Percentiles rank a stretch among this genome's conserved stretches.
Conservation (phyloP, 1,140 invertebrate species). For the Cotesia vestalis region DNA sequence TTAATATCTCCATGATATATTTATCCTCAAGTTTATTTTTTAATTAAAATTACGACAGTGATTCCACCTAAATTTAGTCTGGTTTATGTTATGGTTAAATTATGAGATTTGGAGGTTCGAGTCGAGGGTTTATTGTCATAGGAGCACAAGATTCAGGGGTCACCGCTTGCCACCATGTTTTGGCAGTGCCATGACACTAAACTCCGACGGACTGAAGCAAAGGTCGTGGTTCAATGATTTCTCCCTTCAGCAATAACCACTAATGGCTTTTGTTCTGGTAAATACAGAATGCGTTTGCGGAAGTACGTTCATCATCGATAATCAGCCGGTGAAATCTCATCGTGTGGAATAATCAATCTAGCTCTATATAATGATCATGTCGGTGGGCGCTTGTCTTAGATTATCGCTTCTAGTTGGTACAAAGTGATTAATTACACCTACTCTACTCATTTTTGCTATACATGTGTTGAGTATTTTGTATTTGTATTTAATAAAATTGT, state of each 20-base stretch:
- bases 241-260: slow-evolving; percentile 37
- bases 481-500: too few relatives aligned
- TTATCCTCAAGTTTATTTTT: slow-evolving; percentile 43
- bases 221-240: slow-evolving; percentile 32
- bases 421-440: too few relatives aligned
- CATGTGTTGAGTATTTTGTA: too few relatives aligned
- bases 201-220: slow-evolving; percentile 5
- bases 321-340: slow-evolving; percentile 34
- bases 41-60: slow-evolving; percentile 47
- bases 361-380: neutral
- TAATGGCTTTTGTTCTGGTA: slow-evolving; percentile 26
- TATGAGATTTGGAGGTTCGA: slow-evolving; percentile 36
- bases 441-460: too few relatives aligned
- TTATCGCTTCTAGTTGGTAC: too few relatives aligned
- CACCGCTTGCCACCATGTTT: slow-evolving; percentile 25
- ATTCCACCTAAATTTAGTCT: slow-evolving; percentile 45
- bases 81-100: slow-evolving; percentile 45
- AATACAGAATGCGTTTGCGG: slow-evolving; percentile 29
- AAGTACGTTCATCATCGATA: slow-evolving; percentile 38
- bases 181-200: neutral
- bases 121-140: slow-evolving; percentile 43
- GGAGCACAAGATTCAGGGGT: slow-evolving; percentile 16
- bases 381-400: too few relatives aligned
- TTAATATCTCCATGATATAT: slow-evolving; percentile 38
- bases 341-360: slow-evolving; percentile 29